A percentile compares a stretch with the other conserved stretches of the same genome.
Evolutionary conservation across 2,888 invertebrate species (phyloP).

Genomic region (Drosophila monieri): DNA sequence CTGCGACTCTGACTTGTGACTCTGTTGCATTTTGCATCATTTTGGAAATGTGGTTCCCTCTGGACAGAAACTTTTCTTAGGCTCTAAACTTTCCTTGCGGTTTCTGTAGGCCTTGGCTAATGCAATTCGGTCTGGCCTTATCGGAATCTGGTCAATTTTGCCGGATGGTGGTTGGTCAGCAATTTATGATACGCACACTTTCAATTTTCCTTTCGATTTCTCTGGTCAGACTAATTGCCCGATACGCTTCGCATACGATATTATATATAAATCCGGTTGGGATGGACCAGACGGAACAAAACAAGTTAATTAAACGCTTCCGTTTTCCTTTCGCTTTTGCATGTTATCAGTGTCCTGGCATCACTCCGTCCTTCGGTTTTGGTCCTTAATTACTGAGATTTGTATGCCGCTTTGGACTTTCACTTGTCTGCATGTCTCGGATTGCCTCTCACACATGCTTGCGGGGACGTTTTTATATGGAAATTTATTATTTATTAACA

Average conservation of each 20-base stretch:
- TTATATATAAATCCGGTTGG: conserved; percentile 34
- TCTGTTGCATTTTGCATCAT: conserved; percentile 45
- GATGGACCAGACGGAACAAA: conserved; percentile 62
- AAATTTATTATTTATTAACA: conserved; percentile 79
- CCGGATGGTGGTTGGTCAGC: conserved; percentile 28
- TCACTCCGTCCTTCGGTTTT: conserved; percentile 40
- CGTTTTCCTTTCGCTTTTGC: conserved; percentile 51
- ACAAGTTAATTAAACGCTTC: conserved; percentile 77
- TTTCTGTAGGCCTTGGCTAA: conserved; percentile 37
- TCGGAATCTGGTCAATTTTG: conserved; percentile 8
- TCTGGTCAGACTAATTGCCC: conserved; percentile 60
- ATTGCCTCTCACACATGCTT: conserved; percentile 65
- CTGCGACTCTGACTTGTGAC: conserved; percentile 41
- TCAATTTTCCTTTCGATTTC: conserved; percentile 59
- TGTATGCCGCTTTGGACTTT: conserved; percentile 70
- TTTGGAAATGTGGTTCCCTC: conserved; percentile 65
- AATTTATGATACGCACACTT: conserved; percentile 62
- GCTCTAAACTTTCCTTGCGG: conserved; percentile 46
- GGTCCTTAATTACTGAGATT: conserved; percentile 73
- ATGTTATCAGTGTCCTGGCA: conserved; percentile 67
- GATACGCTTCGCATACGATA: conserved; percentile 71
- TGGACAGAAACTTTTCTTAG: conserved; percentile 51
- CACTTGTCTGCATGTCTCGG: conserved; percentile 54
- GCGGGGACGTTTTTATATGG: conserved; percentile 57
- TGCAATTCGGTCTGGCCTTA: conserved; percentile 46